Conservation (phyloP, 2,888 invertebrate species). For the Luperina nickerlii region DNA sequence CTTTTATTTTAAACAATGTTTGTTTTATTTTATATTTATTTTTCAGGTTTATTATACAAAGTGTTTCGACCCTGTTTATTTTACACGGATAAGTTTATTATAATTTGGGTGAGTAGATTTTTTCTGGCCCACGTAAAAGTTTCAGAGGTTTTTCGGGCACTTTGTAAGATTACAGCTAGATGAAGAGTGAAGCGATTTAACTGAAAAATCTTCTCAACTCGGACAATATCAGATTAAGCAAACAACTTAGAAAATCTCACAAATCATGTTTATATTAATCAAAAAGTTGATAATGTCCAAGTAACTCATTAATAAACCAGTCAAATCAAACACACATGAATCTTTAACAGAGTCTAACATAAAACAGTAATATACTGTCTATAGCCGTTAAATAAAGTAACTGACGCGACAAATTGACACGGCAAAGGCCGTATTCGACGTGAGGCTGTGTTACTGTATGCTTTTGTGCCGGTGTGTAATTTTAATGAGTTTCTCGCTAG, state of each 20-base stretch:
- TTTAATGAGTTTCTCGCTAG: conserved; percentile 89
- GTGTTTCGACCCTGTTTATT: conserved; percentile 33
- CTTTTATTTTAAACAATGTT: conserved; percentile 31
- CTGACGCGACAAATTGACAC: conserved; percentile 68
- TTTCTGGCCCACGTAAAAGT: conserved; percentile 2
- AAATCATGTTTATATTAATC: not conserved
- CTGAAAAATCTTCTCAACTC: not conserved
- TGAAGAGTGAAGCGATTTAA: conserved; percentile 8
- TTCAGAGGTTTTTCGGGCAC: conserved; percentile 17
- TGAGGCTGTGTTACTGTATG: conserved; percentile 63
- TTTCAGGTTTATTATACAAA: conserved; percentile 47
- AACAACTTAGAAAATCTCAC: not conserved
- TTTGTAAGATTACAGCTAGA: conserved; percentile 31
- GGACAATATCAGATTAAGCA: not conserved
- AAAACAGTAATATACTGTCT: conserved; percentile 9
- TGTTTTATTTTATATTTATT: conserved; percentile 27
- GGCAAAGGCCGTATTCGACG: conserved; percentile 54
- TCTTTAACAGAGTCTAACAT: conserved; percentile 5
- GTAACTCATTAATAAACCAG: not conserved
- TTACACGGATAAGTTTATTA: conserved; percentile 12
- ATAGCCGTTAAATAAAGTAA: conserved; percentile 51
- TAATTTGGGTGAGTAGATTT: conserved; percentile 44
- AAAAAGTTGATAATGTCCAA: too few species aligned
- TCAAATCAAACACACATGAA: conserved; percentile 13
- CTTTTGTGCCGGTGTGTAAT: conserved; percentile 84